Conservation (phyloP, 2,113 vertebrate species). For the Scomber japonicus region DNA sequence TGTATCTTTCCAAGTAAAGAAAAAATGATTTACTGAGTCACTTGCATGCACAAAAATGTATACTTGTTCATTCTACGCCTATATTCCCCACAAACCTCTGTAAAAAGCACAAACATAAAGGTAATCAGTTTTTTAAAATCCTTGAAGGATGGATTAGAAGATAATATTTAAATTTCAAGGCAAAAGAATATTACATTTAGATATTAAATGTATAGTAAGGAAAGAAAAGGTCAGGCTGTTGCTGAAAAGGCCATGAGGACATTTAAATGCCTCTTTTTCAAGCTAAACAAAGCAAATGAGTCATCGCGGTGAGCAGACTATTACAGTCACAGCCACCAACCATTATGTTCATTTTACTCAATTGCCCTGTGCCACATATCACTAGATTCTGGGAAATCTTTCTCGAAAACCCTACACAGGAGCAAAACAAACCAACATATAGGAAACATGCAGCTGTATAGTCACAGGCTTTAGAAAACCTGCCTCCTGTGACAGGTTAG, state of each 20-base stretch:
- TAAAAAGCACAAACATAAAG: too few relatives aligned
- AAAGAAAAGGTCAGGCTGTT: neutral
- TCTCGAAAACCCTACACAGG: conserved; percentile 11
- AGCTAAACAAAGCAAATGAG: conserved; percentile 57
- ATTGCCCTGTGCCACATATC: conserved; percentile 39
- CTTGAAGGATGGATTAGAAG: too few relatives aligned
- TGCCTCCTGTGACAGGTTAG: conserved; percentile 28
- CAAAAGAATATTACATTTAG: neutral
- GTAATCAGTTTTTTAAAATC: too few relatives aligned
- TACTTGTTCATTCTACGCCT: neutral
- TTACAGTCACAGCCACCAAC: conserved; percentile 38
- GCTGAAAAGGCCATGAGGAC: neutral
- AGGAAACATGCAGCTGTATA: conserved; percentile 22
- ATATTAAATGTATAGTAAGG: neutral
- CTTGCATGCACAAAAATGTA: conserved; percentile 21
- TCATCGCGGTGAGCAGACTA: conserved; percentile 39
- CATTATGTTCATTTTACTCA: conserved; percentile 49
- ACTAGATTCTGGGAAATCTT: conserved; percentile 19
- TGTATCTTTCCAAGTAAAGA: conserved; percentile 36
- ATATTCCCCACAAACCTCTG: neutral
- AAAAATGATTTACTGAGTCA: conserved; percentile 48
- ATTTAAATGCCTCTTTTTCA: conserved; percentile 25
- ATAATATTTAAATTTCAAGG: conserved; percentile 1
- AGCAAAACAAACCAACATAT: conserved; percentile 55
- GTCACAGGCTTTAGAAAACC: conserved; percentile 16